Evolutionary conservation across 92 coral and sea anemone genomes (phyloP).

Genomic region (Micromussa lordhowensis): DNA sequence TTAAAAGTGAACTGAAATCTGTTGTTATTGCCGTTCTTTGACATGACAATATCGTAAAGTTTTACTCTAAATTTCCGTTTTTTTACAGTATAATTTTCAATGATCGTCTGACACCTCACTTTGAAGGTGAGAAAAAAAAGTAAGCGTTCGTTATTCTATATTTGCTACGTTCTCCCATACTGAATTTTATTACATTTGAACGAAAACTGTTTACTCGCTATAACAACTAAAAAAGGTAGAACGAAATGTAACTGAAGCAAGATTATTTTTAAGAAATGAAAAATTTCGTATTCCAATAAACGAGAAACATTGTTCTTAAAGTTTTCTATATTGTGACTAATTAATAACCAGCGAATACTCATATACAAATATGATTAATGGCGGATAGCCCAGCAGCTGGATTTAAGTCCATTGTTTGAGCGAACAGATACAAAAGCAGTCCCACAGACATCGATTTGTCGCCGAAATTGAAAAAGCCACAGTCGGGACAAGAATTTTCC

Average conservation of each 20-base stretch:
- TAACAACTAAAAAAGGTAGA: background rate
- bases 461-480: conserved; percentile 20
- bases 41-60: background rate
- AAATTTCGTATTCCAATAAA: background rate
- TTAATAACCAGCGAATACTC: conserved; percentile 6
- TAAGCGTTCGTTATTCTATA: background rate
- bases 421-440: background rate
- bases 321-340: conserved; percentile 6
- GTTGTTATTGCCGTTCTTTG: background rate
- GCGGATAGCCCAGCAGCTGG: background rate
- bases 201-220: background rate
- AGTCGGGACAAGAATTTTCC: background rate
- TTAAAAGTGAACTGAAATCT: background rate
- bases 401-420: background rate
- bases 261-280: background rate
- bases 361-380: background rate
- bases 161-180: background rate
- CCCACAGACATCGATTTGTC: background rate
- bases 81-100: background rate
- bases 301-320: background rate
- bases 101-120: background rate
- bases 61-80: background rate
- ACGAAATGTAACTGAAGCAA: background rate
- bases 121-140: background rate
- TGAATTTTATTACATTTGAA: background rate